Conservation (phyloP, 2,113 vertebrate genomes). For the Corythornis vintsioides region DNA sequence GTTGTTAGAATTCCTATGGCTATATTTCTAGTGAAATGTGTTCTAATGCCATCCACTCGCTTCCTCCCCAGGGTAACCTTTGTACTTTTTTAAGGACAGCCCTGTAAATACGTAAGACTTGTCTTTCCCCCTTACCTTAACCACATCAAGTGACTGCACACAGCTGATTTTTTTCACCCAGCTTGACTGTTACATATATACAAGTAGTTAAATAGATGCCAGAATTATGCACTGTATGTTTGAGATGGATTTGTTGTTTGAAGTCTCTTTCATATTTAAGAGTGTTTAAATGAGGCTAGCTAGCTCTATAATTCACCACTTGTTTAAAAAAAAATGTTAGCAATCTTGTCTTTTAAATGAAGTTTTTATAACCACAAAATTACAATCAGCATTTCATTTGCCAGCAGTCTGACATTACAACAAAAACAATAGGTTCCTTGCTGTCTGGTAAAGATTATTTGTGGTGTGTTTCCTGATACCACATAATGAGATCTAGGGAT, state of each 20-base stretch:
- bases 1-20: neutral
- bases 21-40: neutral
- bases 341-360: slow-evolving; percentile 51
- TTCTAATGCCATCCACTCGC: neutral
- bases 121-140: neutral
- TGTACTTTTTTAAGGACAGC: neutral
- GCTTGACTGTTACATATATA: slow-evolving; percentile 13
- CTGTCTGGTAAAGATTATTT: slow-evolving; percentile 44
- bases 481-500: slow-evolving; percentile 33
- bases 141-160: neutral
- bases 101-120: neutral
- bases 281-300: slow-evolving; percentile 50
- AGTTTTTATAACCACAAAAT: slow-evolving; percentile 56
- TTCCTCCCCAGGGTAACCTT: neutral
- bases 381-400: slow-evolving; percentile 38
- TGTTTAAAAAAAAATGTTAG: neutral
- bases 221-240: slow-evolving; percentile 18
- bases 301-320: slow-evolving; percentile 46
- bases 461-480: neutral
- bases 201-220: slow-evolving; percentile 48
- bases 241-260: slow-evolving; percentile 43
- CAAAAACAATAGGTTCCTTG: slow-evolving; percentile 60
- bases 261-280: slow-evolving; percentile 54
- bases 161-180: slow-evolving; percentile 7
- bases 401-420: slow-evolving; percentile 40